A percentile compares a stretch with the other conserved stretches of the same genome.
phyloP scores from a whole-genome alignment of 2,797 vertebrate genomes.

The Chloroceryle inda region DNA sequence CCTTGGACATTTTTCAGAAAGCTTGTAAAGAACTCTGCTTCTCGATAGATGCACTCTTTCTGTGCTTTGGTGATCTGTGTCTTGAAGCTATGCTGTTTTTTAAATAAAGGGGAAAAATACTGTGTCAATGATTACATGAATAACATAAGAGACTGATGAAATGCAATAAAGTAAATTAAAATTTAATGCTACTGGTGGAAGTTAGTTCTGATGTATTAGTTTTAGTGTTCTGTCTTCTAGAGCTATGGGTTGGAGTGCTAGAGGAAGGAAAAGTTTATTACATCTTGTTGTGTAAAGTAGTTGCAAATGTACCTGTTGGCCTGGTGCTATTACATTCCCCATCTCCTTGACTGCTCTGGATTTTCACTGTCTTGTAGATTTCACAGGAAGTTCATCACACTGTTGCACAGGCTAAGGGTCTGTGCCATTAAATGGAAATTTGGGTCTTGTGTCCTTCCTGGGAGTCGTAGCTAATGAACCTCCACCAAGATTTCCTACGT shows the following conservation, averaged over 20 bases:
- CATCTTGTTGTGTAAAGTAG: not conserved
- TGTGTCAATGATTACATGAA: not conserved
- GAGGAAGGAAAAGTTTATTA: not conserved
- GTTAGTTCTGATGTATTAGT: not conserved
- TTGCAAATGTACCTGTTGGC: not conserved
- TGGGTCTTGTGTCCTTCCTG: fast-evolving
- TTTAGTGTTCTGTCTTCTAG: not conserved
- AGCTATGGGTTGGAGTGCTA: not conserved
- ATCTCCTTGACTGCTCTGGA: not conserved
- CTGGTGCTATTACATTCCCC: not conserved
- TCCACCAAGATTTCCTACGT: not conserved
- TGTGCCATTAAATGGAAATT: not conserved
- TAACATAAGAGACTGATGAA: not conserved
- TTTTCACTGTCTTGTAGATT: not conserved
- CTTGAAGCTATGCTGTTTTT: not conserved
- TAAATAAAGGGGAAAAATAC: not conserved
- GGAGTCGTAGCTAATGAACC: not conserved
- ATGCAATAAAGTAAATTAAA: slow-evolving; percentile 13
- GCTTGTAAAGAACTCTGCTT: not conserved
- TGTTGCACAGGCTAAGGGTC: not conserved
- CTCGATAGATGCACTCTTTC: not conserved
- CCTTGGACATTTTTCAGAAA: not conserved
- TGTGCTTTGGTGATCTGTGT: not conserved
- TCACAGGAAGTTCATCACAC: not conserved
- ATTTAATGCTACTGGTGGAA: not conserved